phyloP scores from a whole-genome alignment of 2,113 vertebrate species.

The Trogon surrucura region DNA sequence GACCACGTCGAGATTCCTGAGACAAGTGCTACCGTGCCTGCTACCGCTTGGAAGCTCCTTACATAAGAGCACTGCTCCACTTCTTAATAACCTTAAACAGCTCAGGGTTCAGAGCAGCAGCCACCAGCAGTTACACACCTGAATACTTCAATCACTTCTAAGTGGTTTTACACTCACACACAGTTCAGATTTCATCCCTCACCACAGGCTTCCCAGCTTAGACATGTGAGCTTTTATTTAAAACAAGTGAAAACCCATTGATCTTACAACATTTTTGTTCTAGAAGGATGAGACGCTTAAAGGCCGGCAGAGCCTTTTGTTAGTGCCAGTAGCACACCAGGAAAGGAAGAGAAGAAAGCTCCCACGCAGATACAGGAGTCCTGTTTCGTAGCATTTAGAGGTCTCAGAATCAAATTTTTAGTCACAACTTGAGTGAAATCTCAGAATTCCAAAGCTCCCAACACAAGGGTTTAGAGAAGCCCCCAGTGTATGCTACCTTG shows the following conservation, averaged over 20 bases:
- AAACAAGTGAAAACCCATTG: neutral
- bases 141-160: accelerated
- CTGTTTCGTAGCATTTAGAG: neutral
- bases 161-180: neutral
- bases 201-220: neutral
- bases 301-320: neutral
- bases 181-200: neutral
- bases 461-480: neutral
- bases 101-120: neutral
- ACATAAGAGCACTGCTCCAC: neutral
- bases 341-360: neutral
- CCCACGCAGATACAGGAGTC: neutral
- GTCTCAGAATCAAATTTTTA: neutral
- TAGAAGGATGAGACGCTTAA: neutral
- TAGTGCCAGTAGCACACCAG: neutral
- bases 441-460: neutral
- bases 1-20: neutral
- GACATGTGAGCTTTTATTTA: neutral
- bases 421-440: neutral
- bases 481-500: neutral
- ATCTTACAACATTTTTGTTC: neutral
- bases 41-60: neutral
- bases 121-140: neutral
- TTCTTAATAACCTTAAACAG: neutral
- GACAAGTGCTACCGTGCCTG: neutral